Conservation (phyloP, 30 jellyfish, hydroid and myxozoan genomes). For the Chrysaora quinquecirrha region DNA sequence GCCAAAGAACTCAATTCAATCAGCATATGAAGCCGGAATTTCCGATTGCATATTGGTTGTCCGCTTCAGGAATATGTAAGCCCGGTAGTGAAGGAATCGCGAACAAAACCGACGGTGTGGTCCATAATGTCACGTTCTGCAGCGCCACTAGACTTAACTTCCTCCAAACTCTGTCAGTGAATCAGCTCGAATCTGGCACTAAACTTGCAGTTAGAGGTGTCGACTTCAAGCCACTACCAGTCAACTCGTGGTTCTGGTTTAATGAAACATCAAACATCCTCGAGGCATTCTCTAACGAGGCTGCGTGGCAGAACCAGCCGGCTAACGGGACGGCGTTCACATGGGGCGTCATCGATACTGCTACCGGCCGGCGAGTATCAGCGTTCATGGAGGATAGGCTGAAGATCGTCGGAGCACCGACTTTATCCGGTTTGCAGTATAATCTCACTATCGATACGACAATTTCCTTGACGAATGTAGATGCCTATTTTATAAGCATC, state of each 20-base stretch:
- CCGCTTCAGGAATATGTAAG: conserved; percentile 17
- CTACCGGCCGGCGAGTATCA: conserved; percentile 5
- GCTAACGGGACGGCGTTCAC: conserved; percentile 28
- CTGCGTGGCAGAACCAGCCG: conserved; percentile 26
- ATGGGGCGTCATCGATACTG: conserved; percentile 9
- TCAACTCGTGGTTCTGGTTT: conserved; percentile 81
- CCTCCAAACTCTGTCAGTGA: background rate
- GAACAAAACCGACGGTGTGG: conserved; percentile 3
- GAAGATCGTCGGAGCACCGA: conserved; percentile 28
- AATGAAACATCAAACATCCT: conserved; percentile 22
- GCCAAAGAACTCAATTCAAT: conserved; percentile 3
- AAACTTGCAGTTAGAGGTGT: conserved; percentile 4
- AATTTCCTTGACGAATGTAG: background rate
- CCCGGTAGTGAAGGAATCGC: conserved; percentile 6
- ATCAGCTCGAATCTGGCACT: conserved; percentile 6
- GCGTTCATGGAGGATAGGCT: conserved; percentile 24
- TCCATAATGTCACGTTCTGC: conserved; percentile 44
- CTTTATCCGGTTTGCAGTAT: conserved; percentile 28
- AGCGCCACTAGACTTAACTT: conserved; percentile 8
- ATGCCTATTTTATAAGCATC: conserved; percentile 33
- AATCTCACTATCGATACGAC: conserved; percentile 14
- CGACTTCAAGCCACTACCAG: conserved; percentile 43
- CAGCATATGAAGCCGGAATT: conserved; percentile 39
- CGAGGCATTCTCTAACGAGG: conserved; percentile 46
- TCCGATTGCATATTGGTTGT: conserved; percentile 4